These are phyloP conservation scores for Thalassaphorura encarpata DNA, from an alignment of 1,140 invertebrate species.

Conservation along the genomic window DNA sequence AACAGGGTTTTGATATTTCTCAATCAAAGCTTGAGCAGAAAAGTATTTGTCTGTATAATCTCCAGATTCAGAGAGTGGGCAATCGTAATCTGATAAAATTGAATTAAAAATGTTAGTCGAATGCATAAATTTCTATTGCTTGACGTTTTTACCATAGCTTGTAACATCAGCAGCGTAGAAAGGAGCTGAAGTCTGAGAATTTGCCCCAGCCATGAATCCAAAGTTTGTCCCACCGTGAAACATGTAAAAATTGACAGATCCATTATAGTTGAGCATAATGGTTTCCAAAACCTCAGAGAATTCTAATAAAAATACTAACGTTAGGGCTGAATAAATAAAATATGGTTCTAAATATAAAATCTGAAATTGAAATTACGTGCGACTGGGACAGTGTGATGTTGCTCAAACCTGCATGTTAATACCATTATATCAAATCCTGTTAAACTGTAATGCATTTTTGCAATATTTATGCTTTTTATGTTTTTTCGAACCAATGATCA, in stretches of 20 bases:
- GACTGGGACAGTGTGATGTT: background rate
- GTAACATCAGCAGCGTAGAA: constrained; percentile 41
- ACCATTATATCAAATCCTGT: background rate
- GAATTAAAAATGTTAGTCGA: background rate
- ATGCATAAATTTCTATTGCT: background rate
- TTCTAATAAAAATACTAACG: constrained; percentile 29
- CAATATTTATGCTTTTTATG: no score
- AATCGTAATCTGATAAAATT: constrained; percentile 22
- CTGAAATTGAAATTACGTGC: background rate
- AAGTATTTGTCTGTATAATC: constrained; percentile 29
- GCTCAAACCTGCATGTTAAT: background rate
- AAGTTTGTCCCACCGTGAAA: constrained; percentile 47
- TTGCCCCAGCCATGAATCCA: constrained; percentile 55
- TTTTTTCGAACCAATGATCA: constrained; percentile 26
- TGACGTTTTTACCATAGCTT: constrained; percentile 45
- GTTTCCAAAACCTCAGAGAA: constrained; percentile 32
- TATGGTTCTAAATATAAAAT: background rate
- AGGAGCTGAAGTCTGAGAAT: constrained; percentile 35
- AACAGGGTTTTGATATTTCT: constrained; percentile 17
- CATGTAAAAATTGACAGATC: constrained; percentile 44
- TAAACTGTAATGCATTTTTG: no score
- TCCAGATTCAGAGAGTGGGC: constrained; percentile 26
- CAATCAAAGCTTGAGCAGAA: constrained; percentile 10
- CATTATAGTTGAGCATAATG: constrained; percentile 35
- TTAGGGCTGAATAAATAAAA: background rate